Conservation (phyloP, 2,888 invertebrate genomes). For the Platycheirus albimanus region DNA sequence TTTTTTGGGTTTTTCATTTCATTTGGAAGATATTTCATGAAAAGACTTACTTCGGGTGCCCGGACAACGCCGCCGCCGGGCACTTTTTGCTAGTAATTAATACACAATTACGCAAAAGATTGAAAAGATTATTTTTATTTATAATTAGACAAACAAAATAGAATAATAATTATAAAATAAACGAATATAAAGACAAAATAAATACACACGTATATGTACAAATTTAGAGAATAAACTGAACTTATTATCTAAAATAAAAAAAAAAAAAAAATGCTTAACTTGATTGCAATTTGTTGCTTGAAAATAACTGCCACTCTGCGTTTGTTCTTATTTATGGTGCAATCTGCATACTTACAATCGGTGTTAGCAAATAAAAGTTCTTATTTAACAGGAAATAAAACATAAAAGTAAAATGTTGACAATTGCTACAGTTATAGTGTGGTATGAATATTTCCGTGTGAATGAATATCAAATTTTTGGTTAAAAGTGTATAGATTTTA, state of each 20-base stretch:
- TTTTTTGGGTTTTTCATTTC: too few species aligned
- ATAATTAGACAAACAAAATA: conserved; percentile 28
- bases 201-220: conserved; percentile 65
- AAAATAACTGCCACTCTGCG: conserved; percentile 48
- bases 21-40: too few species aligned
- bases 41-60: too few species aligned
- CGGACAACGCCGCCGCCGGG: too few species aligned
- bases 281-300: conserved; percentile 51
- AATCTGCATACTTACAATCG: conserved; percentile 24
- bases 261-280: conserved; percentile 53
- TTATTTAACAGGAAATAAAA: conserved; percentile 14
- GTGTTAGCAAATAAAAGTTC: conserved; percentile 30
- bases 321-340: conserved; percentile 15
- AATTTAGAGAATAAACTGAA: conserved; percentile 49
- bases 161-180: conserved; percentile 26
- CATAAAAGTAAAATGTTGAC: conserved; percentile 9
- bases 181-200: conserved; percentile 57
- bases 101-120: conserved; percentile 6
- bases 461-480: conserved; percentile 66
- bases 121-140: conserved; percentile 19
- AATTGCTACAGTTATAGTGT: conserved; percentile 21
- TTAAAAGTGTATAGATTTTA: conserved; percentile 58
- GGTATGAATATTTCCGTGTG: conserved; percentile 23
- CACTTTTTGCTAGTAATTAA: too few species aligned
- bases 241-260: conserved; percentile 56